Base-by-base conservation (phyloP, 2,888 invertebrate species). In the Lapara coniferarum region DNA sequence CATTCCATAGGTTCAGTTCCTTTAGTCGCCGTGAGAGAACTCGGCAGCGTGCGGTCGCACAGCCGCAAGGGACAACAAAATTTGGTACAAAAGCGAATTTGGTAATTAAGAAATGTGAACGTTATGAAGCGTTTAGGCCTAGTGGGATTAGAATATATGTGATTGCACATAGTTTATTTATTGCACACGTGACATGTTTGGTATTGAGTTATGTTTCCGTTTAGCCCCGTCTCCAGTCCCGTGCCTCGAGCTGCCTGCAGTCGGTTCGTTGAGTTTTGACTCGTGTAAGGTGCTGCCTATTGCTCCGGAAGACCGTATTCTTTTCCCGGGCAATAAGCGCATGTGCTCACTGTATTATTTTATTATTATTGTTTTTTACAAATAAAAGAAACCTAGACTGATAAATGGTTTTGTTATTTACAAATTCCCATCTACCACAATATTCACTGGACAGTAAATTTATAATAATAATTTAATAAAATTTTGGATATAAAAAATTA, bases 311-410 rank as follows among this genome's bases (percentile, higher is more conserved):
- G 93, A 93, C 93, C 79, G 77, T 77, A 76, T 63, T 85, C 92
- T 93, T 93, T 93, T 93, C 93, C 93, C 91, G 91, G 83, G 92
- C 92, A 93, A 93, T 87, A 91, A 93, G 92, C 89, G 89, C 89
- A 89, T 83, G 82, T 87, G 89, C 88, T 90, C 87, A 89, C 82
- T 90, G 85, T 89, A 89, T 91, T 88, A 90, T 91, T 90, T 89
- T 85, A 88, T 87, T 85, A 83, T 84, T 89, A 85, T 90, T 90
- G 49, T 85, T 88, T 92, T 93, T 90, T 91, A 91, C 87, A 90
- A 93, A 92, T 92, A 91, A 92, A 93, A 87, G 82, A 89, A 89
- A 88, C 86, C 80, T 91, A 89, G 93, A 93, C 93, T 93, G 93
- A 91, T 80, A 58, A 30, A 73, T 75, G 70, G 83, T 85, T 87